Evolutionary conservation across 2,888 invertebrate genomes (phyloP), one percentile per base, ranked within the genome.

Genomic region (Eucriotettix oculatus): DNA sequence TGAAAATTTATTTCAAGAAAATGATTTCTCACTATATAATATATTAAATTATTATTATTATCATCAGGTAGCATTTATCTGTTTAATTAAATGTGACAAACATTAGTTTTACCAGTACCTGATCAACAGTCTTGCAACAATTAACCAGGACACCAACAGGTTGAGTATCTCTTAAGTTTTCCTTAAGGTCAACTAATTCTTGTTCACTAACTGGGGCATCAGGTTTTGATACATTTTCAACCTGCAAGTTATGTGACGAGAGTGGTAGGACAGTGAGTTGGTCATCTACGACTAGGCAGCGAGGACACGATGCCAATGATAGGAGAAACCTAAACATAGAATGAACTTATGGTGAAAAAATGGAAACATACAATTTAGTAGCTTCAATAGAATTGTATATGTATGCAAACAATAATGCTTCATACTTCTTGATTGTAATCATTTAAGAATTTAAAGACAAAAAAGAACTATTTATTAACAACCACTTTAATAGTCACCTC

Each of bases 281-380:
- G 72, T 98, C 97, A 73, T 99, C 96, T 17, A 99, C 82, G n/a
- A 98, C 90, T 63, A 97, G 76, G 70, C 94, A 95, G 17, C 89
- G 82, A 61, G 85, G 80, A 72, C 95, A 94, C 14, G 90, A 87
- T 1, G 91, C 83, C 64, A 99, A 73, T 0, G 96, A 96, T 1
- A 98, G 75, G 16, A 99, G 80, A 70, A 99, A 92, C 64, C 78
- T 77, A 66, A 7, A 68, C 66, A 61, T 57, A 57, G 1, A 52
- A 29, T 57, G 7, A 29, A 29, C 29, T 10, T 12, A 53, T 16
- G 16, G 16, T n/a, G 42, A 16, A 58, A 63, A 62, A 63, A 55
- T 57, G 42, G n/a, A n/a, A 14, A 42, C 10, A 54, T 29, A n/a
- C 7, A 29, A 29, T 29, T 29, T 29, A 29, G 29, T 29, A 29